phyloP scores from a whole-genome alignment of 2,797 vertebrate genomes.

The Oryzias sinensis region DNA sequence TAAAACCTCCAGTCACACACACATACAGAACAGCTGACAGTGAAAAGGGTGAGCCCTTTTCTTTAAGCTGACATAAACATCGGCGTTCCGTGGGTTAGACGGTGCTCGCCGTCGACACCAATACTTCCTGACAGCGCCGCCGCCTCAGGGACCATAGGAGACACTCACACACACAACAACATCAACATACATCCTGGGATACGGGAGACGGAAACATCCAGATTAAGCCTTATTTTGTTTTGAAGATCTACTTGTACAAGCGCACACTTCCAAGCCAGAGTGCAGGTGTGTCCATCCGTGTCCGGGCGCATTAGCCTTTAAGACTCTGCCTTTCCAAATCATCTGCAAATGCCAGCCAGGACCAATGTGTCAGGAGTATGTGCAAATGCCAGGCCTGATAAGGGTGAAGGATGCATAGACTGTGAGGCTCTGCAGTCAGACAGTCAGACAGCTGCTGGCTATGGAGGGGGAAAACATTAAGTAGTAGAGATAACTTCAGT shows the following conservation, averaged over 20 bases:
- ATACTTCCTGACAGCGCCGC: conserved; percentile 57
- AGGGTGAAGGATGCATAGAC: conserved; percentile 52
- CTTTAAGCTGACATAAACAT: conserved; percentile 71
- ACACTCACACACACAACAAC: conserved; percentile 3
- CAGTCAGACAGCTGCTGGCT: conserved; percentile 34
- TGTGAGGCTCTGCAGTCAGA: conserved; percentile 10
- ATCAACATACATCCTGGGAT: conserved; percentile 5
- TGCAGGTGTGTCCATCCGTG: conserved; percentile 2
- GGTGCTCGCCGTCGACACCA: conserved; percentile 56
- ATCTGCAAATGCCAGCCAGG: conserved; percentile 69
- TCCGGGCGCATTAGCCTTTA: conserved; percentile 23
- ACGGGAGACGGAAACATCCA: conserved; percentile 13
- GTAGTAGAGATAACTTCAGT: conserved; percentile 1
- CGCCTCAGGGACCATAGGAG: conserved; percentile 56
- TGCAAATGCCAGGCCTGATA: conserved; percentile 68
- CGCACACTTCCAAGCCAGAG: conserved; percentile 6
- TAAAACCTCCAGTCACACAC: conserved; percentile 51
- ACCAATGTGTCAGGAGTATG: conserved; percentile 62
- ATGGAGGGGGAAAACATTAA: not conserved
- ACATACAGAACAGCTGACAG: conserved; percentile 39
- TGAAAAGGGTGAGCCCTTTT: conserved; percentile 62
- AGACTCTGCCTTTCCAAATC: conserved; percentile 55
- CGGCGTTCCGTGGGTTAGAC: conserved; percentile 58
- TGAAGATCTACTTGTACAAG: conserved; percentile 2
- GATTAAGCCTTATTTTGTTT: not conserved